A percentile compares a stretch with the other conserved stretches of the same genome.
Conservation (phyloP, 2,888 invertebrate species). For the Prenolepis imparis region DNA sequence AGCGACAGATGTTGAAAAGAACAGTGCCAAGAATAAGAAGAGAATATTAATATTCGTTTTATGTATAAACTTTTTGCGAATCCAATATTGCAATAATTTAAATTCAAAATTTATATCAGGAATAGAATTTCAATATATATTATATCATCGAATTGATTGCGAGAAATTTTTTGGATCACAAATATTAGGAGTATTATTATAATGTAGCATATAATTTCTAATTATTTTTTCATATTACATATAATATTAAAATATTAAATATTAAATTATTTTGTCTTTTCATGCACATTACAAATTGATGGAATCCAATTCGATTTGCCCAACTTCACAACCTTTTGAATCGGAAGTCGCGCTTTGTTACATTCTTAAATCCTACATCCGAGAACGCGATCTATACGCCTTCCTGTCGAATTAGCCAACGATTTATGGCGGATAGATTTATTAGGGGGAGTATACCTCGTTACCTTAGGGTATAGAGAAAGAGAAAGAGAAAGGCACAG, state of each 20-base stretch:
- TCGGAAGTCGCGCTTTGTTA: constrained; percentile 23
- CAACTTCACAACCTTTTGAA: not conserved
- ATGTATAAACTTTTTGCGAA: not conserved
- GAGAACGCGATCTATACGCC: constrained; percentile 40
- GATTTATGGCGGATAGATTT: constrained; percentile 78
- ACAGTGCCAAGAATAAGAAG: not conserved
- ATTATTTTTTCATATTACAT: not conserved
- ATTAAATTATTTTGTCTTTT: not conserved
- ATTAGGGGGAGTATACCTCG: constrained; percentile 71
- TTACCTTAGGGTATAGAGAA: constrained; percentile 65
- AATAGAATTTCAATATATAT: not conserved
- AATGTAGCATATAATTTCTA: not conserved
- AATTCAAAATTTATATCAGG: constrained; percentile 3
- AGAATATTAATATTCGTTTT: constrained; percentile 31
- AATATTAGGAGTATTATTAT: not conserved
- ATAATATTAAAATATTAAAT: constrained; percentile 1
- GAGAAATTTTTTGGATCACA: not conserved
- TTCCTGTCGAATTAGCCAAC: constrained; percentile 71
- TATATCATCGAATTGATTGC: not conserved
- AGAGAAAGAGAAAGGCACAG: constrained; percentile 29
- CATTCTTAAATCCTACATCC: constrained; percentile 53
- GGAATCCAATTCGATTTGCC: not conserved
- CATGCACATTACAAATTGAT: not conserved
- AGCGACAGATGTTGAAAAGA: constrained; percentile 25
- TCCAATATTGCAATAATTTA: not conserved